phyloP scores from a whole-genome alignment of 2,888 invertebrate genomes.

The Mactromeris polynyma region DNA sequence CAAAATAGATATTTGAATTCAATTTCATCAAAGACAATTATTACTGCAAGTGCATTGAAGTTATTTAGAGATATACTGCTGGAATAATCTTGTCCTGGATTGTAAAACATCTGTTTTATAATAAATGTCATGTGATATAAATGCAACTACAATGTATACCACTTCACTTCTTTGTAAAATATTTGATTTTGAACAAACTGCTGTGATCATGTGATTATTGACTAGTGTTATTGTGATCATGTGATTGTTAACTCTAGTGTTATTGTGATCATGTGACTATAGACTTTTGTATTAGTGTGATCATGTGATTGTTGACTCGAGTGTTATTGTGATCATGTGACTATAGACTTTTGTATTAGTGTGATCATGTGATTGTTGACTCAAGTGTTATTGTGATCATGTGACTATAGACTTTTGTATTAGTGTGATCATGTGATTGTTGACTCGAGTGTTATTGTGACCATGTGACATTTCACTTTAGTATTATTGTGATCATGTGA shows the following conservation, averaged over 20 bases:
- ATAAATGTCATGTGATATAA: no score
- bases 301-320: neutral
- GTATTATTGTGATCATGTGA: neutral
- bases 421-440: neutral
- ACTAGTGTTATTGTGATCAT: neutral
- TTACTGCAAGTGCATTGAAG: no score
- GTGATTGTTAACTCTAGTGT: neutral
- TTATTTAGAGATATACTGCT: no score
- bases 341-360: neutral
- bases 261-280: neutral
- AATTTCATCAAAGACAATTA: no score
- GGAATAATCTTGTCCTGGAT: no score
- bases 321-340: neutral
- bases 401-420: neutral
- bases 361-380: neutral
- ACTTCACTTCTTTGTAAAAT: neutral
- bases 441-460: neutral
- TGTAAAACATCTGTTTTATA: no score
- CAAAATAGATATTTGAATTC: no score
- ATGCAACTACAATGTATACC: no score
- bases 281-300: neutral
- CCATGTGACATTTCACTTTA: neutral
- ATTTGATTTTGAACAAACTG: neutral
- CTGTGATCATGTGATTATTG: neutral
- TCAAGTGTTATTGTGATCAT: neutral